These are phyloP conservation scores for Metaphire vulgaris DNA, from an alignment of 1,140 invertebrate genomes.

Conservation along the genomic window DNA sequence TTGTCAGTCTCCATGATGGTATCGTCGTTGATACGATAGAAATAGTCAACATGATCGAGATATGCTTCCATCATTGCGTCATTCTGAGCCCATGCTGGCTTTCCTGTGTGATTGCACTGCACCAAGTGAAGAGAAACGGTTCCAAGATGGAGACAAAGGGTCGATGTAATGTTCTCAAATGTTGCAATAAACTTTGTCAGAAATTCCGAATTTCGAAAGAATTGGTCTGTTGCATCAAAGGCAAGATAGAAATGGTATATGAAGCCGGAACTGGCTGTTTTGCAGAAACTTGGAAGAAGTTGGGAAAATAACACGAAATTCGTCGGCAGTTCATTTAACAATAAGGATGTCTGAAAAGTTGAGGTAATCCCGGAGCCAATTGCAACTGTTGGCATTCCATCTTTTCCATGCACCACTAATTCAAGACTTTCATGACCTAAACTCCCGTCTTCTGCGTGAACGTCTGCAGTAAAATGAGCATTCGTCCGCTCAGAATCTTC, in stretches of 20 bases:
- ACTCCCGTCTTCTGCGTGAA: background rate
- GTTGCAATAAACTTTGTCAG: background rate
- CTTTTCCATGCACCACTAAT: background rate
- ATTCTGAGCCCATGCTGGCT: conserved; percentile 21
- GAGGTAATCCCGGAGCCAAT: conserved; percentile 12
- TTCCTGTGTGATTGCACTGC: conserved; percentile 10
- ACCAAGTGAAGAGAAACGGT: conserved; percentile 9
- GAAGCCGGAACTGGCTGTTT: conserved; percentile 4
- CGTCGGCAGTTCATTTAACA: background rate
- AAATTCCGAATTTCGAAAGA: background rate
- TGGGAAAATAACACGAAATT: background rate
- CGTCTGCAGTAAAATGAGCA: background rate
- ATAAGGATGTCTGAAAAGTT: background rate
- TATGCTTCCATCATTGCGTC: conserved; percentile 22
- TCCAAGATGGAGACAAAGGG: background rate
- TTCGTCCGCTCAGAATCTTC: background rate
- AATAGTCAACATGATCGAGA: conserved; percentile 5
- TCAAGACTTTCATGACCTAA: background rate
- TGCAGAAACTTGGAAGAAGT: conserved; percentile 5
- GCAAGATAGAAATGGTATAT: conserved; percentile 18
- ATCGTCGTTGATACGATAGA: conserved; percentile 18
- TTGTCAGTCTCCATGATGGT: background rate
- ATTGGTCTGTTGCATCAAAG: conserved; percentile 4
- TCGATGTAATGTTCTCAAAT: background rate
- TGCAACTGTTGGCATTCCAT: conserved; percentile 12